Base-by-base conservation (phyloP, 2,888 invertebrate genomes). In the Cataglyphis livida region DNA sequence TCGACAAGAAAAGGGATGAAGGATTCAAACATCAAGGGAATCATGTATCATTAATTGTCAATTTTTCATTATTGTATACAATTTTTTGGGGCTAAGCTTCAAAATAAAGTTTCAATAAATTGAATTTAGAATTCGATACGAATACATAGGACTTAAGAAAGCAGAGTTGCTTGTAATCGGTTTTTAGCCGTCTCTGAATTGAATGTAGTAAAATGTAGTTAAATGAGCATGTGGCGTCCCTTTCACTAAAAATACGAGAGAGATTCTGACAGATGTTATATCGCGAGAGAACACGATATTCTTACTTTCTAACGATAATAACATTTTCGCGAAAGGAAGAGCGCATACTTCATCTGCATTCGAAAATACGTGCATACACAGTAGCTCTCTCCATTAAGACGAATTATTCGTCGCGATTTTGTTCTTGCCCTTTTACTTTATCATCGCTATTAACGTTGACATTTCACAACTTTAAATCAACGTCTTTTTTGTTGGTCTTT, bases 281-380 rank as follows among this genome's bases (percentile, higher is more conserved):
- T 71, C 41, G 35, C 18, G 25, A 18, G 18, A 59, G 18, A 59
- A 71, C 59, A 59, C 12, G 70, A 21, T 32, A 59, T 70, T 79
- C 74, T 78, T 84, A 87, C 88, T 88, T 88, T 88, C 88, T 88
- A 88, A 87, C 82, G 82, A 70, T 62, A 82, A 41, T 79, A 75
- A 78, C 57, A 81, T 82, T 84, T 73, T 85, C 85, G 81, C 62
- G 83, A 83, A 86, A 54, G 61, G 76, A 66, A 84, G 62, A 70
- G 51, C 35, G 51, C 51, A 38, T 32, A 61, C 48, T 38, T 85
- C 78, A 85, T 87, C 82, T 82, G 85, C 85, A 86, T 86, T 84
- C 74, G 78, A 73, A 76, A 82, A 81, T 38, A 12, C 66, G 73
- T 61, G 54, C 51, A 48, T 61, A 54, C 51, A 48, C 83, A 70